Base-by-base conservation (phyloP, 2,797 vertebrate genomes). In the Ataeniobius toweri region DNA sequence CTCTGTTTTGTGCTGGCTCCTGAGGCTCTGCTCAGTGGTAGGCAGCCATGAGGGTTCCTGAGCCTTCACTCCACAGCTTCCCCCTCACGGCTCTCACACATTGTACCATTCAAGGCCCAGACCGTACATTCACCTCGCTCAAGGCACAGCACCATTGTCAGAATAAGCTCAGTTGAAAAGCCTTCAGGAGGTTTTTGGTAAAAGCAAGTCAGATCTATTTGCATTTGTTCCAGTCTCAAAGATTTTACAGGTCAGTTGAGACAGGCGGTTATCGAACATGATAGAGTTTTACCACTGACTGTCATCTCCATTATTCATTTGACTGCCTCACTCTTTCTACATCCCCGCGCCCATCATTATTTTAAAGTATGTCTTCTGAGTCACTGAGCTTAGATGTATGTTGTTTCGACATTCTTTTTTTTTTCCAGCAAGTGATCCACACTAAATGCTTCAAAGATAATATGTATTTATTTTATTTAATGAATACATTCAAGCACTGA, bases 191-290 rank as follows among this genome's bases (percentile, higher is more conserved):
- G 93, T 50, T 22, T 71, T 48, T 70, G 69, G 93, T 94, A 93
- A 86, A 91, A 94, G 94, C 95, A 95, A 96, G 95, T 96, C 95
- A 95, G 95, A 89, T 89, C 91, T 93, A 96, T 97, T 97, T 96
- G 96, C 96, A 96, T 97, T 96, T 96, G 95, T 96, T 96, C 95
- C 96, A 97, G 96, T 96, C 95, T 94, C 87, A 89, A 95, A 95
- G 95, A 96, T 96, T 96, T 97, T 96, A 92, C 96, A 96, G 96
- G 96, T 96, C 96, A 95, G 94, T 93, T 94, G 94, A 96, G 94
- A 94, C 94, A 78, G 74, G 68, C 71, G 18, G 78, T 82, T 88
- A 86, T 85, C 28, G 48, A 85, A 85, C 73, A 74, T 48, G 78
- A 79, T 78, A 78, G 69, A 79, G 58, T 88, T 85, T 88, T 82